A percentile compares a stretch with the other conserved stretches of the same genome.
Evolutionary conservation across 2,113 vertebrate genomes (phyloP).

Genomic region (Oxygymnocypris stewartii): DNA sequence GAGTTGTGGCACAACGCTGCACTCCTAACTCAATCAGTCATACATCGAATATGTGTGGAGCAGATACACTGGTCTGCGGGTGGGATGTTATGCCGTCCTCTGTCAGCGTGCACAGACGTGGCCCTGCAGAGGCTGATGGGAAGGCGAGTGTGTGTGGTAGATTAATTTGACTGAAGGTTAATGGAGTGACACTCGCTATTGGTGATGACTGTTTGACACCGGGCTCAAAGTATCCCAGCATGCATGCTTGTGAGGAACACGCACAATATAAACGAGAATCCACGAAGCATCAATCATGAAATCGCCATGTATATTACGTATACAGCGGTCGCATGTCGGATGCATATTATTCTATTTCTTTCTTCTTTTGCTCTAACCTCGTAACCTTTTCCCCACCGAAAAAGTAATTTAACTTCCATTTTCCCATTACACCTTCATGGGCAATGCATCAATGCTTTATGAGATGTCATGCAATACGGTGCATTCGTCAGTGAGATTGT

Average conservation of each 20-base stretch:
- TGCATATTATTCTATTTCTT: conserved; percentile 50
- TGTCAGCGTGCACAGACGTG: conserved; percentile 46
- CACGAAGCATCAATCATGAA: conserved; percentile 56
- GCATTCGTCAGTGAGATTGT: conserved; percentile 60
- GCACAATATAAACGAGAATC: conserved; percentile 22
- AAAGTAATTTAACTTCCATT: conserved; percentile 47
- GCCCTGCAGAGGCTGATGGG: conserved; percentile 43
- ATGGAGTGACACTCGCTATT: conserved; percentile 52
- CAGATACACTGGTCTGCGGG: conserved; percentile 36
- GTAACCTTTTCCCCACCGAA: conserved; percentile 31
- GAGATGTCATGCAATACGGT: conserved; percentile 52
- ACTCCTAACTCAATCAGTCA: conserved; percentile 49
- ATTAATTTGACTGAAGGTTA: conserved; percentile 57
- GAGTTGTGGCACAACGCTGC: conserved; percentile 44
- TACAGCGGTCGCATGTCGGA: conserved; percentile 52
- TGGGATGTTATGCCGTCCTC: conserved; percentile 45
- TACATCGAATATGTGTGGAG: conserved; percentile 19
- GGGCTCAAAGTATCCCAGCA: conserved; percentile 27
- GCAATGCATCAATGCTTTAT: conserved; percentile 56
- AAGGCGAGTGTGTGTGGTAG: conserved; percentile 36
- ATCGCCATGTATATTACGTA: conserved; percentile 58
- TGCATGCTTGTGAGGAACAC: conserved; percentile 6
- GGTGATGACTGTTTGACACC: conserved; percentile 54
- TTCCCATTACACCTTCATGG: conserved; percentile 44
- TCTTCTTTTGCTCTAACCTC: conserved; percentile 30